These are phyloP conservation scores for Rhynchopsitta pachyrhyncha DNA, from an alignment of 2,113 vertebrate genomes.

Conservation along the genomic window DNA sequence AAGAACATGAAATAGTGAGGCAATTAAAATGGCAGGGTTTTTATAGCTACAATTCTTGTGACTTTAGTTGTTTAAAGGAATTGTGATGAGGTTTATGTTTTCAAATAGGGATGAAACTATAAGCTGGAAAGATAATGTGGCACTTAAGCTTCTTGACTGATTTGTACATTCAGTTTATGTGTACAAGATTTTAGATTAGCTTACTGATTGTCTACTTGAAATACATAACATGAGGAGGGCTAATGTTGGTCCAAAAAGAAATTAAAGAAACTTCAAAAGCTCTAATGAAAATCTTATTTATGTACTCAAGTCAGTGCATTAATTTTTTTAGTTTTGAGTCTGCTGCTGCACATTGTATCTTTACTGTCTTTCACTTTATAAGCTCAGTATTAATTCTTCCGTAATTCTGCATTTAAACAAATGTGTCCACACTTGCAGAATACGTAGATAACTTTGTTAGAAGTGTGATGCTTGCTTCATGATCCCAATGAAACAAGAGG, in stretches of 20 bases:
- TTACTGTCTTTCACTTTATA: constrained; percentile 48
- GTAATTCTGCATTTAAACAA: constrained; percentile 30
- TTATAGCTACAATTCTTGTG: neutral
- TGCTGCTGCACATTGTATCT: constrained; percentile 31
- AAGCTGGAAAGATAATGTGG: neutral
- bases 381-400: neutral
- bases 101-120: neutral
- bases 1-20: neutral
- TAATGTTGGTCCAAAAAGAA: constrained; percentile 11
- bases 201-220: neutral
- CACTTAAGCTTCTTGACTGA: neutral
- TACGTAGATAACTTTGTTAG: neutral
- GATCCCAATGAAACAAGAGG: neutral
- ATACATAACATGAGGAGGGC: neutral
- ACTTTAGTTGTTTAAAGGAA: neutral
- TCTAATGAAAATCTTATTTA: constrained; percentile 24
- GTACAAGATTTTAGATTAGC: constrained; percentile 12
- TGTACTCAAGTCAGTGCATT: constrained; percentile 2
- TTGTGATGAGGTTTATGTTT: neutral
- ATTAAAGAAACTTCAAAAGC: constrained; percentile 18
- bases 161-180: neutral
- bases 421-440: neutral
- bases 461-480: neutral
- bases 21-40: neutral
- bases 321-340: constrained; percentile 20